A percentile compares a stretch with the other conserved stretches of the same genome.
phyloP scores from a whole-genome alignment of 2,113 vertebrate genomes.

The Hemiprocne comata region DNA sequence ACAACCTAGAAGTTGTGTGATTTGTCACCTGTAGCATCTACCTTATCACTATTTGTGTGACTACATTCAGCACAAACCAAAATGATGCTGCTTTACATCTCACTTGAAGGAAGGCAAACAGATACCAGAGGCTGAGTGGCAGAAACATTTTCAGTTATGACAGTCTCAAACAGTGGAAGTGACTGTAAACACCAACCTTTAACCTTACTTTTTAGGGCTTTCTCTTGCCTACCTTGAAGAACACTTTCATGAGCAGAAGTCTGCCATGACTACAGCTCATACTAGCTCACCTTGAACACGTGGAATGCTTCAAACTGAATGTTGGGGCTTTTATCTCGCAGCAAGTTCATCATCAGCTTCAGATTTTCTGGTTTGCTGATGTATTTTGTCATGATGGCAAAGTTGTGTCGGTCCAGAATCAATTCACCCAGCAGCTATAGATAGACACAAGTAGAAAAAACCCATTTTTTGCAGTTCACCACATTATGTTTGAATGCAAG shows the following conservation, averaged over 20 bases:
- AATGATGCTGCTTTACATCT: background rate
- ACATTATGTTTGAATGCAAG: background rate
- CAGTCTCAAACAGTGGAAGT: background rate
- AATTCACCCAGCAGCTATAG: slow-evolving; percentile 91
- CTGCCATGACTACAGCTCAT: background rate
- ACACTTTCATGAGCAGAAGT: background rate
- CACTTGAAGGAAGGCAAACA: background rate
- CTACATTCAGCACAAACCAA: background rate
- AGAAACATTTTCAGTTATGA: background rate
- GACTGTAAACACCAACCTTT: background rate
- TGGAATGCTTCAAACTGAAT: slow-evolving; percentile 99
- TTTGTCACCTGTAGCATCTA: background rate
- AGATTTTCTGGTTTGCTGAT: slow-evolving; percentile 98
- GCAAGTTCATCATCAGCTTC: slow-evolving; percentile 97
- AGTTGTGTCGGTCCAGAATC: slow-evolving; percentile 95
- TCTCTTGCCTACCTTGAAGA: background rate
- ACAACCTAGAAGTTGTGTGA: background rate
- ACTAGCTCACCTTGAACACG: slow-evolving; percentile 90
- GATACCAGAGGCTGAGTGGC: background rate
- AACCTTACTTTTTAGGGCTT: background rate
- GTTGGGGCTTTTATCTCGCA: slow-evolving; percentile 96
- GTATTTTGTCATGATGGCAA: slow-evolving; percentile 95
- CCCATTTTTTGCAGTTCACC: background rate
- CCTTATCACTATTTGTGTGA: background rate
- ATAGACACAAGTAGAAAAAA: background rate